Base-by-base conservation (phyloP, 2,113 vertebrate genomes). In the Cervus canadensis region DNA sequence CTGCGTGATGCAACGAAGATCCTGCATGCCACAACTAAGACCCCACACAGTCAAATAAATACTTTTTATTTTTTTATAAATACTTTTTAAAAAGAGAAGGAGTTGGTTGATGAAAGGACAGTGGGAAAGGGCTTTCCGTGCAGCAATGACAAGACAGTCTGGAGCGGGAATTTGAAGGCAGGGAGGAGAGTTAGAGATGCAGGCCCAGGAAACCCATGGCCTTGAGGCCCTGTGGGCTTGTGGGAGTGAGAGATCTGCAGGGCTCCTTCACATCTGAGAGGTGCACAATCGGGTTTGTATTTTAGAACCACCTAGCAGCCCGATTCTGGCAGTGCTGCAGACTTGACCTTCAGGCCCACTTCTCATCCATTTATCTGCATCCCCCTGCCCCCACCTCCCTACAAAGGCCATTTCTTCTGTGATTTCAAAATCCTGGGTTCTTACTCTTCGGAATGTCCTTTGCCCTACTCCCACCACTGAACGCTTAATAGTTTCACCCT, bases 301-400 rank as follows among this genome's bases (percentile, higher is more conserved):
- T 67, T 89, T 86, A 91, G 81, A 95, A 86, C 56, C 17, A 13
- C 56, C 26, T 60, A 59, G 52, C 54, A 7, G 1, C 52, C 21
- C 36, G 93, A 81, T 52, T 62, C 52, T 21, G 50, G 33, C 25
- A 81, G 40, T 3, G 1, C 19, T 76, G 14, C 19, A 21, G 59
- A 91, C 26, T 78, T 81, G 67, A 88, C 36, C 28, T 81, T 64
- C 60, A 89, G 13, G 7, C 43, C 19, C 6, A 23, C 23, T 71
- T 78, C 81, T 90, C 25, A 52, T 33, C 16, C 13, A 7, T 30
- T 52, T 21, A 26, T 9, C 13, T 14, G 54, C 11, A 13, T 5
- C 10, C 10, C 64, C 33, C 19, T 4, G 0, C 11, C 3, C 19
- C 21, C 7, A 9, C 7, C 4, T 21, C 12, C 25, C 14, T 12